Evolutionary conservation across 2,113 vertebrate species (phyloP), one percentile per base, ranked within the genome.

Genomic region (Hucho hucho): DNA sequence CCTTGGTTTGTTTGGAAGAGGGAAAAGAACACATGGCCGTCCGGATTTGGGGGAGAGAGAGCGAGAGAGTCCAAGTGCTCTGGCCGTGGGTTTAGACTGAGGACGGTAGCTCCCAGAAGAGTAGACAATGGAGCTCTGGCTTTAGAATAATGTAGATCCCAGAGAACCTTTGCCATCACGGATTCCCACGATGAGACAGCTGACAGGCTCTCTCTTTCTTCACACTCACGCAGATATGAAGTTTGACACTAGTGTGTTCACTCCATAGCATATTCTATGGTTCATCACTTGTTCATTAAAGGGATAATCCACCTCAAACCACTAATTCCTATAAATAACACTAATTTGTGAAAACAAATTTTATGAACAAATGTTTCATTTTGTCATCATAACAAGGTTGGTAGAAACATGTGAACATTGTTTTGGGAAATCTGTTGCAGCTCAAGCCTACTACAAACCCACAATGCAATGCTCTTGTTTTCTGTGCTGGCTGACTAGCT

Each of bases 111-210:
- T 83, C 85, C 84, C 82, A 77, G 79, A 28, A 58, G 77, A 87
- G 75, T 32, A 37, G 25, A 14, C 4, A 53, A 18, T 84, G 79
- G 24, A 66, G 37, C 74, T 79, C 76, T 67, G 81, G 70, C 75
- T 86, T 79, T 32, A 68, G 46, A 81, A 25, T 90, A 84, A 89
- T 84, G 67, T 75, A 86, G 87, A 84, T 86, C 63, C 75, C 86
- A 92, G 79, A 56, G 82, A 26, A 72, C 37, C 64, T 72, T 76
- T 65, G 74, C 69, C 59, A 32, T 76, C 49, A 18, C 64, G 37
- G 73, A 80, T 84, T 81, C 77, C 84, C 79, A 74, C 56, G 0
- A 49, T 79, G 61, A 79, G 64, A 75, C 69, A 74, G 61, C 74
- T 56, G 74, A 78, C 72, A 43, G 72, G 26, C 3, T 26, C 61